Evolutionary conservation across 2,888 invertebrate species (phyloP).

Genomic region (Aphrophora alni): DNA sequence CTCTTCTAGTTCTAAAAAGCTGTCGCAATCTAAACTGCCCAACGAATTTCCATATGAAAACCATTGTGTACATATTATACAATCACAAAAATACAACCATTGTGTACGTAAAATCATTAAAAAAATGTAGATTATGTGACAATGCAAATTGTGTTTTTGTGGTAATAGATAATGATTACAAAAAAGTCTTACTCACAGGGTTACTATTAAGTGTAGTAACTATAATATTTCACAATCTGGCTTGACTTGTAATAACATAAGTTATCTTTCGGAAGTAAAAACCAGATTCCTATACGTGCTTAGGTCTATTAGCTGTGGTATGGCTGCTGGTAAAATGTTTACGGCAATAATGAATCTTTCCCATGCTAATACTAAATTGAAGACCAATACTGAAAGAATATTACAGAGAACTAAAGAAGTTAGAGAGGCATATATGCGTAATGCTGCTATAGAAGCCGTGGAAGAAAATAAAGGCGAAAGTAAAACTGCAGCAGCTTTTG

Average conservation of each 20-base stretch:
- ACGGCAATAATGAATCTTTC: background rate
- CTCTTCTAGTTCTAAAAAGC: too few relatives aligned
- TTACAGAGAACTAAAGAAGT: conserved; percentile 12
- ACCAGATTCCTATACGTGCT: background rate
- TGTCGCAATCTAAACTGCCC: background rate
- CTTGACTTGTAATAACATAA: background rate
- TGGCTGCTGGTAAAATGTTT: too few relatives aligned
- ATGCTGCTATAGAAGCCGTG: conserved; percentile 12
- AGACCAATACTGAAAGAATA: background rate
- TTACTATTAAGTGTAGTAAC: background rate
- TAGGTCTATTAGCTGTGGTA: background rate
- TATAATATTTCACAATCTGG: background rate
- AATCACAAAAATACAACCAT: background rate
- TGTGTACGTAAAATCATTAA: background rate
- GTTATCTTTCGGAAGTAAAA: background rate
- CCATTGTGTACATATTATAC: background rate
- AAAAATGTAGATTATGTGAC: background rate
- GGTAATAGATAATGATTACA: background rate
- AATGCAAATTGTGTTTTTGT: background rate
- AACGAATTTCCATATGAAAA: background rate
- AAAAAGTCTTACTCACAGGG: background rate
- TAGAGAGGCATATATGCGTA: conserved; percentile 17
- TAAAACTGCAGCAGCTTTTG: conserved; percentile 9
- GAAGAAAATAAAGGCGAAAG: background rate
- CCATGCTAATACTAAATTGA: background rate